Evolutionary conservation across 2,888 invertebrate species (phyloP).

Genomic region (Cheilosia pagana): DNA sequence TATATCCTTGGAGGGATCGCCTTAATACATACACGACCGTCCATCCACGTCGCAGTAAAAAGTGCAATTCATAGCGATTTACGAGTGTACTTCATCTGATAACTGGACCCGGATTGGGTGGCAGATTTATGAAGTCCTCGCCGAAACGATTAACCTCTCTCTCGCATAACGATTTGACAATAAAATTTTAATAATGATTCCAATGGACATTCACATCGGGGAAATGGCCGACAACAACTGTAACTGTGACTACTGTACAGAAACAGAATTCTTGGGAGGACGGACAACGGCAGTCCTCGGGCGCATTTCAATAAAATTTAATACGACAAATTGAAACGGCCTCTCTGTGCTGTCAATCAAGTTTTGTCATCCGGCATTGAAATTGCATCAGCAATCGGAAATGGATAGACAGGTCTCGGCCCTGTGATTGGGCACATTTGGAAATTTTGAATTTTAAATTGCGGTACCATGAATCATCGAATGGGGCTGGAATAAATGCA

Average conservation of each 20-base stretch:
- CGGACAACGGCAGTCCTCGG: conserved; percentile 7
- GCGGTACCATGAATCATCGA: conserved; percentile 16
- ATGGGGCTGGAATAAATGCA: not conserved
- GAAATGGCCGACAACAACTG: conserved; percentile 12
- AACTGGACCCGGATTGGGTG: conserved; percentile 50
- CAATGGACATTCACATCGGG: conserved; percentile 43
- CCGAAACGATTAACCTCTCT: conserved; percentile 68
- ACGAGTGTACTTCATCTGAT: conserved; percentile 58
- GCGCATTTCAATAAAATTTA: conserved; percentile 64
- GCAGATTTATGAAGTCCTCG: conserved; percentile 69
- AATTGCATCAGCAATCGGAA: conserved; percentile 51
- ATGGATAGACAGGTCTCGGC: conserved; percentile 36
- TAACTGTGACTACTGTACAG: too few species aligned
- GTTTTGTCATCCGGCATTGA: conserved; percentile 49
- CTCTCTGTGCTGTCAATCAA: conserved; percentile 58
- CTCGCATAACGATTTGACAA: conserved; percentile 63
- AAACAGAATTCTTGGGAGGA: not conserved
- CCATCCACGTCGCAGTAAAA: conserved; percentile 40
- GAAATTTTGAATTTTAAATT: conserved; percentile 52
- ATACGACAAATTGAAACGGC: conserved; percentile 58
- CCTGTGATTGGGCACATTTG: conserved; percentile 35
- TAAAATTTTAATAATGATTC: conserved; percentile 72
- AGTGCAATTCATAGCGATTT: conserved; percentile 66
- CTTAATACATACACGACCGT: not conserved
- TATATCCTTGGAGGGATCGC: conserved; percentile 19